Conservation (phyloP, 2,888 invertebrate genomes). For the Diloba caeruleocephala region DNA sequence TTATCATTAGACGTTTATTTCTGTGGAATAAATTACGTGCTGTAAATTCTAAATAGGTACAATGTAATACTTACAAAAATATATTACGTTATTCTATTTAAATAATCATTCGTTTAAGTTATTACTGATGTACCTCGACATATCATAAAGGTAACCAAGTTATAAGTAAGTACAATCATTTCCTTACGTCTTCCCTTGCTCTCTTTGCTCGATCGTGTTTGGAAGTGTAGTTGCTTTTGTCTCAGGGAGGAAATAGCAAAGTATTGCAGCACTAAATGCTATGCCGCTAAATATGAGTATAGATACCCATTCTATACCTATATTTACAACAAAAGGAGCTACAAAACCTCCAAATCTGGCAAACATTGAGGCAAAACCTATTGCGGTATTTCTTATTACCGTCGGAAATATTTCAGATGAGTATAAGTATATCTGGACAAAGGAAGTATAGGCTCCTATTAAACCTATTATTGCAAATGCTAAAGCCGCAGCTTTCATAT, state of each 20-base stretch:
- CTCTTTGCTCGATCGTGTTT: conserved; percentile 78
- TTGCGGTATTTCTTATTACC: conserved; percentile 93
- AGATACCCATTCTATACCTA: conserved; percentile 78
- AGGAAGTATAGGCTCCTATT: conserved; percentile 92
- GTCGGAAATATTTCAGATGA: conserved; percentile 95
- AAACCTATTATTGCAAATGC: conserved; percentile 93
- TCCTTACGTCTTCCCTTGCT: conserved; percentile 45
- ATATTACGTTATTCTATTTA: no score
- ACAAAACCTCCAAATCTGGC: conserved; percentile 91
- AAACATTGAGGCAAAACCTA: conserved; percentile 92
- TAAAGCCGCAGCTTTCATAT: conserved; percentile 83
- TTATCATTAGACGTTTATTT: conserved; percentile 23
- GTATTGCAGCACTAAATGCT: conserved; percentile 72
- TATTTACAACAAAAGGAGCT: conserved; percentile 91
- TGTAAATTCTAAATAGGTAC: background rate
- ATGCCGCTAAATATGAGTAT: conserved; percentile 75
- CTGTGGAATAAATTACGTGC: conserved; percentile 16
- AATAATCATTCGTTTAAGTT: no score
- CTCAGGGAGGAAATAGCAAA: conserved; percentile 79
- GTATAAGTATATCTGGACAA: conserved; percentile 91
- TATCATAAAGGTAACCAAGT: background rate
- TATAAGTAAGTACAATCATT: background rate
- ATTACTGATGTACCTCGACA: no score
- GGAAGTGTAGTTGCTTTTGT: conserved; percentile 77
- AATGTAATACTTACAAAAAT: no score